Evolutionary conservation across 2,888 invertebrate species (phyloP), one percentile per base, ranked within the genome.

Genomic region (Eudasyphora cyanicolor): DNA sequence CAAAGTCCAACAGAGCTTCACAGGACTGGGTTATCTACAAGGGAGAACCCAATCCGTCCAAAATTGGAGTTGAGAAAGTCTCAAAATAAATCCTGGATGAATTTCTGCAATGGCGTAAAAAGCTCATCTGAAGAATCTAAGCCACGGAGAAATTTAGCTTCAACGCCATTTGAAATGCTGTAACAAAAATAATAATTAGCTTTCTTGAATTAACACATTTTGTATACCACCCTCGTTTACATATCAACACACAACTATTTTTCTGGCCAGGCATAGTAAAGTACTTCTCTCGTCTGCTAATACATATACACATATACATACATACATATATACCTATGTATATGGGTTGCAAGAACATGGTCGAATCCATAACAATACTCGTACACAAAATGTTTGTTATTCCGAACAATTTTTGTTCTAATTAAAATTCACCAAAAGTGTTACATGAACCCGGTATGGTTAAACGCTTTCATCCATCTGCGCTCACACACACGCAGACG

Each of bases 401-500:
- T 73, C 24, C 38, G 19, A 62, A 70, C n/a, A 71, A 45, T 67
- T 73, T 73, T 75, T 76, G 73, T 78, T 76, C 67, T 78, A 81
- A 84, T 81, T 78, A 81, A 81, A 78, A 76, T 81, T 84, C 78
- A 78, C 38, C 78, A 81, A 81, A 84, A 78, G 75, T 81, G 78
- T 84, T 78, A 81, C 78, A 81, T 60, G 75, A 78, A 45, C 67
- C 49, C 57, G 71, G 49, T 32, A 38, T 75, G 51, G 57, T 64
- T 62, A 77, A 74, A 70, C 62, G 69, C 57, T 78, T 38, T 76
- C 57, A 69, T 64, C 29, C 64, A 35, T 51, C 64, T 64, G 51
- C 51, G 35, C 21, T 3, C 29, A 49, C 51, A 24, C 10, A 70
- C 70, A 75, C 32, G 35, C 67, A 51, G 17, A 35, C 27, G 76